A percentile compares a stretch with the other conserved stretches of the same genome.
Evolutionary conservation across 2,888 invertebrate species (phyloP).

Genomic region (Scaptomyza tumidula): DNA sequence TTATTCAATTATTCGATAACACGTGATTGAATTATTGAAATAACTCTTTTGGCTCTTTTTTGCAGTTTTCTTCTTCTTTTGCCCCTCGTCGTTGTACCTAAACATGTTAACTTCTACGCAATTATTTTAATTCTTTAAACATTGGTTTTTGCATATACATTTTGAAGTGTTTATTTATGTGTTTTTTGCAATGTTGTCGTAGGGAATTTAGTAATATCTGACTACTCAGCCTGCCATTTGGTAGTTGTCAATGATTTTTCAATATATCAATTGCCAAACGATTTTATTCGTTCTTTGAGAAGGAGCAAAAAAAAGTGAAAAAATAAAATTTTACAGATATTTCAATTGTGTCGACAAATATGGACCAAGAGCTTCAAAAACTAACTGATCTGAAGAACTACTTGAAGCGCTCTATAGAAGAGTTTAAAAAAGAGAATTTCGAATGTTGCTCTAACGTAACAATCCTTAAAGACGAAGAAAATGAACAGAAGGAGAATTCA

Average conservation of each 20-base stretch:
- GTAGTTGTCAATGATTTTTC: not conserved
- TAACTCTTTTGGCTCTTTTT: conserved; percentile 22
- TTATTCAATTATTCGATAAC: conserved; percentile 78
- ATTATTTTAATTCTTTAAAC: not conserved
- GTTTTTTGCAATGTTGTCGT: not conserved
- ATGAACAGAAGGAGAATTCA: not conserved
- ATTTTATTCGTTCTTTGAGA: not conserved
- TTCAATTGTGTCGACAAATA: not conserved
- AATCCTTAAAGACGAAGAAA: not conserved
- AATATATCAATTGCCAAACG: not conserved
- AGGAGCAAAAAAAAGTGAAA: not conserved
- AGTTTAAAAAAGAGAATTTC: not conserved
- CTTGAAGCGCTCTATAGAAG: not conserved
- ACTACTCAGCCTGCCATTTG: not conserved
- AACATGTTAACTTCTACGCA: not conserved
- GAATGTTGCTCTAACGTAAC: not conserved
- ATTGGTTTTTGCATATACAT: not conserved
- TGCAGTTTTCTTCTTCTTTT: not conserved
- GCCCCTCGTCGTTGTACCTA: not conserved
- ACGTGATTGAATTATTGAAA: conserved; percentile 80
- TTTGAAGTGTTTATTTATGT: not conserved
- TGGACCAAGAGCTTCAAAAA: not conserved
- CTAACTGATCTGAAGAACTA: not conserved
- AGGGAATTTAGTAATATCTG: not conserved
- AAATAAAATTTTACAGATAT: not conserved